phyloP scores from a whole-genome alignment of 2,113 vertebrate genomes.

The Dolichotis patagonum region DNA sequence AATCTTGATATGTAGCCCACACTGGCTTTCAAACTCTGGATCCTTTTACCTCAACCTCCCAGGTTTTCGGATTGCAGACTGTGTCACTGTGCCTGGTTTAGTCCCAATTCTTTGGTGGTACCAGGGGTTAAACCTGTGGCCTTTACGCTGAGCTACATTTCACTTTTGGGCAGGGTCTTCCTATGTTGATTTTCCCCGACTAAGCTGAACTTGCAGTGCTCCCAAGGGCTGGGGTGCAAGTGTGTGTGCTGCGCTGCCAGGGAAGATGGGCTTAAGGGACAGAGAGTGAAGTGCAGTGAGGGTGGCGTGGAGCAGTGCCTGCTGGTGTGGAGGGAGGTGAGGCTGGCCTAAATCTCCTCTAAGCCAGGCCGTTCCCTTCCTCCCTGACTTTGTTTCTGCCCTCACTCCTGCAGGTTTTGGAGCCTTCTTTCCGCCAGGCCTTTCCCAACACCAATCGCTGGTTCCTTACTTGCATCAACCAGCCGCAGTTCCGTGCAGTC shows the following conservation, averaged over 20 bases:
- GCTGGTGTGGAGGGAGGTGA: neutral
- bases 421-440: conserved; percentile 93
- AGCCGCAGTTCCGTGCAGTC: conserved; percentile 93
- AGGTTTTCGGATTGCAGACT: neutral
- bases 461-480: conserved; percentile 94
- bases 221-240: too few relatives aligned
- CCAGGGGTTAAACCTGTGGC: neutral
- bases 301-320: neutral
- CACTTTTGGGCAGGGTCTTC: neutral
- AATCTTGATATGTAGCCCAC: neutral
- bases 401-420: conserved; percentile 88
- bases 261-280: neutral
- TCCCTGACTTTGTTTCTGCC: neutral
- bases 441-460: conserved; percentile 93
- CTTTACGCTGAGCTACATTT: neutral
- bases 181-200: neutral
- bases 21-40: neutral
- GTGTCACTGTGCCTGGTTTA: neutral
- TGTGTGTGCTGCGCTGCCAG: neutral
- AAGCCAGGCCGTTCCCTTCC: neutral
- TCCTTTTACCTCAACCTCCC: neutral
- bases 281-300: neutral
- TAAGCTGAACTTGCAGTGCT: neutral
- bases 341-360: neutral
- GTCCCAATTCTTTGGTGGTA: neutral